Percentiles rank a stretch among this genome's conserved stretches.
Evolutionary conservation across 2,113 vertebrate genomes (phyloP).

Genomic region (Lepidothrix coronata): DNA sequence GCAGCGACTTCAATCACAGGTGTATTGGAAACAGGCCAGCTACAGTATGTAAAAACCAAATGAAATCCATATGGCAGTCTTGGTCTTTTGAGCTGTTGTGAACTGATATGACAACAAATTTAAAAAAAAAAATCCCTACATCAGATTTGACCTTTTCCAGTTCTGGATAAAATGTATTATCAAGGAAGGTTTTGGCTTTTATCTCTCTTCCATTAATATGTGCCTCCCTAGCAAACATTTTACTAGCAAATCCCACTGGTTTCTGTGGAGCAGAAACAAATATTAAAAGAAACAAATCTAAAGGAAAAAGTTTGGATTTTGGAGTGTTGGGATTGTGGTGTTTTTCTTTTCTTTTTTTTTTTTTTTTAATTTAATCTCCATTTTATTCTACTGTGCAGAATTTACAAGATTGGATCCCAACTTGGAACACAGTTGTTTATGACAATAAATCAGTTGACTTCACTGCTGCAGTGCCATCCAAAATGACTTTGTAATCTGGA

Average conservation of each 20-base stretch:
- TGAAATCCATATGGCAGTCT: neutral
- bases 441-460: slow-evolving; percentile 39
- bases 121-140: neutral
- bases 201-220: neutral
- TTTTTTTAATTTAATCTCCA: neutral
- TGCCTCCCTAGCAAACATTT: neutral
- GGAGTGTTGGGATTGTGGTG: fast-evolving
- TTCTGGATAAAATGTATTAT: neutral
- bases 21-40: neutral
- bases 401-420: neutral
- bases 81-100: neutral
- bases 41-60: neutral
- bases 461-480: slow-evolving; percentile 31
- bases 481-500: slow-evolving; percentile 49
- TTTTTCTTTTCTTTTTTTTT: neutral
- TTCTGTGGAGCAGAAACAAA: slow-evolving; percentile 1
- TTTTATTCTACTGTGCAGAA: neutral
- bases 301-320: neutral
- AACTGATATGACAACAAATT: neutral
- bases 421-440: neutral
- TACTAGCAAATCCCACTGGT: neutral
- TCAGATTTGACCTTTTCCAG: neutral
- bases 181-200: neutral
- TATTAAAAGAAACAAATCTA: neutral
- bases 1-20: neutral